These are phyloP conservation scores for Meloidogyne chitwoodi DNA, from an alignment of 1,140 invertebrate genomes.

Conservation along the genomic window DNA sequence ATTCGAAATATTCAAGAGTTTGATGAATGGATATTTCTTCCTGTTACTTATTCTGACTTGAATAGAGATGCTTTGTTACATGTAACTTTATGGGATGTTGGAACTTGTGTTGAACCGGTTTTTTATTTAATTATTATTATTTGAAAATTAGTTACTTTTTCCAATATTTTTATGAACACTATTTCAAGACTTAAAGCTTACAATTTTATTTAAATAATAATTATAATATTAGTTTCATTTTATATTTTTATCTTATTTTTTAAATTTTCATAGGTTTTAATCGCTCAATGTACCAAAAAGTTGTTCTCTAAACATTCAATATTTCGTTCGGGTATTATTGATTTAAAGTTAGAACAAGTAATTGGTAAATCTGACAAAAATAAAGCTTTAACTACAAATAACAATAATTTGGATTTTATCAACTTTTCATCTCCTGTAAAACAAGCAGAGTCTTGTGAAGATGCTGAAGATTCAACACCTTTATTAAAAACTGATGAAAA, in stretches of 20 bases:
- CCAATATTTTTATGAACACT: no score
- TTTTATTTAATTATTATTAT: conserved; percentile 70
- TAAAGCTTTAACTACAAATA: neutral
- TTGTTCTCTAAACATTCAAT: conserved; percentile 70
- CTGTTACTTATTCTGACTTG: conserved; percentile 83
- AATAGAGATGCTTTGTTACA: conserved; percentile 82
- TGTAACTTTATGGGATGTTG: conserved; percentile 86
- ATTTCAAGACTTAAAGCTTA: no score
- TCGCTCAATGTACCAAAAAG: conserved; percentile 40
- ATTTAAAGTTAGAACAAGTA: conserved; percentile 28
- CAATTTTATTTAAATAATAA: no score
- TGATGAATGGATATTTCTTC: conserved; percentile 94
- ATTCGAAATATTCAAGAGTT: conserved; percentile 68
- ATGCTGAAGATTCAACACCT: conserved; percentile 8
- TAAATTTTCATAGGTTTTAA: conserved; percentile 29
- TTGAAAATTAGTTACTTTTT: neutral
- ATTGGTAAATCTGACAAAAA: conserved; percentile 1
- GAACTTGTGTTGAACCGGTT: conserved; percentile 74
- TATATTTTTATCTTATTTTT: no score
- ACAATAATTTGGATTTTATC: neutral
- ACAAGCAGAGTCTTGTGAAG: conserved; percentile 5
- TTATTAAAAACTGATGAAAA: conserved; percentile 4
- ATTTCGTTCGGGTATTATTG: conserved; percentile 38
- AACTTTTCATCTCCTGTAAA: neutral
- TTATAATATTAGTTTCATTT: no score